These are phyloP conservation scores for Lytechinus variegatus DNA, from an alignment of 35 echinoderm and acorn worm species.

Conservation along the genomic window DNA sequence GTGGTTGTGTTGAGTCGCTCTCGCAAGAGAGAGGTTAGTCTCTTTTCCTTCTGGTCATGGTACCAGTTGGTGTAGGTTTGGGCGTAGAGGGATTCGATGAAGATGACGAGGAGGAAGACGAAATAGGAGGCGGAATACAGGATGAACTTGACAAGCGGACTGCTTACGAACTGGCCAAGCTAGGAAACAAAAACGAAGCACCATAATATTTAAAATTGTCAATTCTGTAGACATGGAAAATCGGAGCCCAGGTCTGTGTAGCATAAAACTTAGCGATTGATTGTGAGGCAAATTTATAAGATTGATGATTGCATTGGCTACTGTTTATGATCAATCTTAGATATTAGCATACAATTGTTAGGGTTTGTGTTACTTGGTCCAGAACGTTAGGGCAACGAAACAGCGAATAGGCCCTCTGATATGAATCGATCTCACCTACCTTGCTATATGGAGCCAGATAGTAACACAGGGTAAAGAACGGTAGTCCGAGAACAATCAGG, in stretches of 20 bases:
- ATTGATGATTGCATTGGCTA: no score
- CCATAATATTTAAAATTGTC: neutral
- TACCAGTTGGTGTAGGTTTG: neutral
- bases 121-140: slow-evolving; percentile 80
- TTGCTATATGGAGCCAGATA: slow-evolving; percentile 76
- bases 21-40: neutral
- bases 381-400: neutral
- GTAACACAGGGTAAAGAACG: slow-evolving; percentile 80
- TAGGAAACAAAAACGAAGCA: neutral
- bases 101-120: slow-evolving; percentile 79
- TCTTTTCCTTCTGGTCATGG: neutral
- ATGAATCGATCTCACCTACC: slow-evolving; percentile 56
- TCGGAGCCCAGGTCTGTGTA: no score
- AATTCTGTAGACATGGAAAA: neutral
- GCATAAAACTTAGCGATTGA: no score
- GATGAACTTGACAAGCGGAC: slow-evolving; percentile 86
- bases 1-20: neutral
- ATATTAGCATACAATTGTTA: no score
- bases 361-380: neutral
- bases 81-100: slow-evolving; percentile 75
- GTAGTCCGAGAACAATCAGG: slow-evolving; percentile 66
- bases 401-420: neutral
- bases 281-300: no score
- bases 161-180: slow-evolving; percentile 40
- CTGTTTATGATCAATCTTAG: no score